Evolutionary conservation across 1,140 invertebrate genomes (phyloP), one percentile per base, ranked within the genome.

Genomic region (Drosophila murphyi): DNA sequence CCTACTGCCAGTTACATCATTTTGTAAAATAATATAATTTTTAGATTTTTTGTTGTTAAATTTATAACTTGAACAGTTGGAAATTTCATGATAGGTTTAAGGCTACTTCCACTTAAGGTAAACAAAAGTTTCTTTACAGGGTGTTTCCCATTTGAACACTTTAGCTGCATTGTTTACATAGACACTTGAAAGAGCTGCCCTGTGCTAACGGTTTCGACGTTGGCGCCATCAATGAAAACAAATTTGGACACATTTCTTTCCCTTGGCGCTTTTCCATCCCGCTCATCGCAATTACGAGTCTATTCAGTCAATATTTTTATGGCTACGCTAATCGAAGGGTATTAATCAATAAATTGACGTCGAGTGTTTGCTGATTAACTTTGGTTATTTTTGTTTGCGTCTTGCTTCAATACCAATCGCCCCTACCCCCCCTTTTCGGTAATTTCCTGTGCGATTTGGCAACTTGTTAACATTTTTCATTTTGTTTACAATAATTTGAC

Each of bases 261-360:
- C 45, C 29, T 20, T 20, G 20, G 20, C 20, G 20, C 20, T 20
- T 20, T 20, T 20, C 50, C 29, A 29, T 37, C 20, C 69, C 5
- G 8, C 8, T 37, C 28, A 10, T 10, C 2, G 41, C 48, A 32
- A 3, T 57, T 29, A n/a, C 4, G 10, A 2, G 39, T 6, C 20
- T 55, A 12, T 70, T 28, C 35, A n/a, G 55, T 61, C 50, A 52
- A 73, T 85, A 81, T 77, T 77, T 72, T 69, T 71, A 61, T 54
- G 45, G 60, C 78, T 50, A 75, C 78, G 74, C 77, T 88, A 83
- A 87, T 83, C 83, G 83, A 74, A 89, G 62, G 67, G 64, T 63
- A 83, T 80, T 83, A 88, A 88, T 88, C 83, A 83, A 88, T 88
- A 88, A 85, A 85, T 70, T 80, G 73, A 61, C 81, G 74, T 68